Percentiles rank a stretch among this genome's conserved stretches.
phyloP scores from a whole-genome alignment of 1,140 invertebrate genomes.

The Tenebrio molitor region DNA sequence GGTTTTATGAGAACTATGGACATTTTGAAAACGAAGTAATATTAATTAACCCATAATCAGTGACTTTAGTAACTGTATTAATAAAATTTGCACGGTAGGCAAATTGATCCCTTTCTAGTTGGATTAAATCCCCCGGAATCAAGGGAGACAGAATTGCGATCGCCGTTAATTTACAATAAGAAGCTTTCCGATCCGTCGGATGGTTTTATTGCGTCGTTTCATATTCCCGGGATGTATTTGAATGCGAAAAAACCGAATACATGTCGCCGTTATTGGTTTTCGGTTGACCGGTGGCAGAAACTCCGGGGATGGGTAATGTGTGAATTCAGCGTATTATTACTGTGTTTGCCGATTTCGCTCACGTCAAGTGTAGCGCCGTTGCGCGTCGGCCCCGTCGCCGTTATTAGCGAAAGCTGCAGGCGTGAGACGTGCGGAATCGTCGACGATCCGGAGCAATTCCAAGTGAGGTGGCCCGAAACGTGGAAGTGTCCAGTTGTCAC shows the following conservation, averaged over 20 bases:
- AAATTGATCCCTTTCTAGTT: too few species aligned
- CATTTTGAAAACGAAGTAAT: too few species aligned
- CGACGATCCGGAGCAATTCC: conserved; percentile 46
- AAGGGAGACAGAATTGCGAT: too few species aligned
- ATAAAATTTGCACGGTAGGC: too few species aligned
- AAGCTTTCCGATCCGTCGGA: too few species aligned
- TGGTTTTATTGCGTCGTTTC: too few species aligned
- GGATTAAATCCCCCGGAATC: too few species aligned
- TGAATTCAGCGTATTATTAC: conserved; percentile 58
- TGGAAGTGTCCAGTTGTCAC: conserved; percentile 59
- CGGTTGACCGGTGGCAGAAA: conserved; percentile 54
- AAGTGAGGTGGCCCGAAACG: conserved; percentile 53
- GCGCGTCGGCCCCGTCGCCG: conserved; percentile 23
- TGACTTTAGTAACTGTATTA: too few species aligned
- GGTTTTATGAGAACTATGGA: too few species aligned
- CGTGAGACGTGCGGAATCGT: conserved; percentile 34
- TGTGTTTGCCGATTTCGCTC: conserved; percentile 50
- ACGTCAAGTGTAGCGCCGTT: conserved; percentile 48
- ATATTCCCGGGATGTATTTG: not conserved
- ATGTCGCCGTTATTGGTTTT: conserved; percentile 54
- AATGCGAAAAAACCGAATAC: conserved; percentile 43
- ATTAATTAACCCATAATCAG: too few species aligned
- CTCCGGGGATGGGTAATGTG: conserved; percentile 52
- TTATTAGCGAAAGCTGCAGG: conserved; percentile 21
- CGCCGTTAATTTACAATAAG: too few species aligned